Base-by-base conservation (phyloP, 2,113 vertebrate species). In the Platysternon megacephalum region DNA sequence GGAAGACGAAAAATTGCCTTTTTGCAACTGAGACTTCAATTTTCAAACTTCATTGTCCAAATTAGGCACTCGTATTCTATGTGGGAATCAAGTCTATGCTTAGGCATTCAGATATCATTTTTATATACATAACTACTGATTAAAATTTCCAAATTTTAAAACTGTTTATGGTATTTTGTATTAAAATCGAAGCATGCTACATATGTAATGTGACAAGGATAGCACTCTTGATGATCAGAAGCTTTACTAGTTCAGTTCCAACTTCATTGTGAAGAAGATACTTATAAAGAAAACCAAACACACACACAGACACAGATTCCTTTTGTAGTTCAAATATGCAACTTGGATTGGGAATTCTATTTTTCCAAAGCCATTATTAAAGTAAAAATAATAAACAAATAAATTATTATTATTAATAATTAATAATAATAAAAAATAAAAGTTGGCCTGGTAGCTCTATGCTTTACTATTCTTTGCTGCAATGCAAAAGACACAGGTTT, bases 1-100 rank as follows among this genome's bases (percentile, higher is more conserved):
- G 80, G 42, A 91, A 95, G 78, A 85, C 81, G 96, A 93, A 88
- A 93, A 61, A 91, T 84, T 93, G 86, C 39, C 76, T 87, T 94
- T 85, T 58, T 90, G 46, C 85, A 93, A 79, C 1, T 13, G 84
- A 92, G 39, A 3, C 5, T 24, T 92, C 91, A 26, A 86, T 86
- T 49, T 85, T 84, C 84, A 80, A 19, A 12, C 28, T 88, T 86
- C 8, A 1, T n/a, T 2, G 0, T 44, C 82, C 55, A 87, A 84
- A 35, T 12, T 4, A 0, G 92, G 9, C 65, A 97, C 95, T 92
- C 93, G 53, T 48, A 78, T 42, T 89, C 74, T 35, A 4, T 51
- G 56, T 86, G 24, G 0, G 1, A 49, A 85, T 86, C 32, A 93
- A 86, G 86, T 46, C 26, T 86, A 65, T 84, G 48, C 4, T 6